Evolutionary conservation across 2,113 vertebrate species (phyloP).

Genomic region (Thamnaconus septentrionalis): DNA sequence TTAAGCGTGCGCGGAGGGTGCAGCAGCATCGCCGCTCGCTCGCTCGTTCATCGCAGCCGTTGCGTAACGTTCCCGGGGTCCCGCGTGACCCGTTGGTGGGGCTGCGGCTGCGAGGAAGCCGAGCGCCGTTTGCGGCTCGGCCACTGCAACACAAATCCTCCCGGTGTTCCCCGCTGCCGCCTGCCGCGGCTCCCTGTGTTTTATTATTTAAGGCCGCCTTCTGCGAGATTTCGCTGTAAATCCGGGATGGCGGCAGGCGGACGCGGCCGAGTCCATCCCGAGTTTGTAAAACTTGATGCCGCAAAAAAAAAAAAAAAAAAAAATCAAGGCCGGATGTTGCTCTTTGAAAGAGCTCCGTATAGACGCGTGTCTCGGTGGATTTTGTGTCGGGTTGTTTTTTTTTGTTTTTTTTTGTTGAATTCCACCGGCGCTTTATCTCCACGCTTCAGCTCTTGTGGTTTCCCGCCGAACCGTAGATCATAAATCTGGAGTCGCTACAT

Average conservation of each 20-base stretch:
- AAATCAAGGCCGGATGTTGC: background rate
- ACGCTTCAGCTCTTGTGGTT: background rate
- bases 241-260: background rate
- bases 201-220: conserved; percentile 1
- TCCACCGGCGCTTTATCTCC: background rate
- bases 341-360: background rate
- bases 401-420: no score
- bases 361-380: no score
- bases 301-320: background rate
- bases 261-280: background rate
- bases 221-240: background rate
- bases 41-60: conserved; percentile 46
- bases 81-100: conserved; percentile 26
- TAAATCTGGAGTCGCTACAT: background rate
- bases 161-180: conserved; percentile 20
- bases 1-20: conserved; percentile 43
- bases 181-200: background rate
- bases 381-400: no score
- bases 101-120: conserved; percentile 22
- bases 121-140: conserved; percentile 9
- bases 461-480: background rate
- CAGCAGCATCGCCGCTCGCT: conserved; percentile 3
- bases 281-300: background rate
- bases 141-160: conserved; percentile 34
- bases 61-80: conserved; percentile 47